These are phyloP conservation scores for Leucopternis melanops DNA, from an alignment of 2,113 vertebrate species.

Conservation along the genomic window DNA sequence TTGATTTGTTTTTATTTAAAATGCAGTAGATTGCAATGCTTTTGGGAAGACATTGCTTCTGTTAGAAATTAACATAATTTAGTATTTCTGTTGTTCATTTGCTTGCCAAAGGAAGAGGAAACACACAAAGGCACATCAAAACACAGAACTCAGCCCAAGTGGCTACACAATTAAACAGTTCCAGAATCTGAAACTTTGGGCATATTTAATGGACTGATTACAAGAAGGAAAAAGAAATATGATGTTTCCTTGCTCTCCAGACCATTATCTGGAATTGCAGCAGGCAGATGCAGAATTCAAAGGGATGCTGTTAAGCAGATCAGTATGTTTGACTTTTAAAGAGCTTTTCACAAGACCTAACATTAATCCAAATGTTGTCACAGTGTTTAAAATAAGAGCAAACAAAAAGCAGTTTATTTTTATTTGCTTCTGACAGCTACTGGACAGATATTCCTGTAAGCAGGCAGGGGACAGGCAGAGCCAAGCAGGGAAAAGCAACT, in stretches of 20 bases:
- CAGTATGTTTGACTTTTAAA: conserved; percentile 22
- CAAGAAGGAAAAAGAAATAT: not conserved
- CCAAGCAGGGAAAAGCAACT: not conserved
- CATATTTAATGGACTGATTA: not conserved
- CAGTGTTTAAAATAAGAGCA: not conserved
- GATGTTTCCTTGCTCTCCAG: not conserved
- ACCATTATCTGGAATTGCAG: conserved; percentile 8
- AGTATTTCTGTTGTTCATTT: not conserved
- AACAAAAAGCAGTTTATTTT: conserved; percentile 17
- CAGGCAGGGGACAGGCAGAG: not conserved
- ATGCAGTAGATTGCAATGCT: not conserved
- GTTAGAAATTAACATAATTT: conserved; percentile 1
- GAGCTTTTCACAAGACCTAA: conserved; percentile 24
- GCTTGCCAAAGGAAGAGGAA: conserved; percentile 13
- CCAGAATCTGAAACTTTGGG: not conserved
- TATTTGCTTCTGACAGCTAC: conserved; percentile 9
- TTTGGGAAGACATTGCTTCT: not conserved
- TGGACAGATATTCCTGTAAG: not conserved
- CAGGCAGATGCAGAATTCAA: conserved; percentile 14
- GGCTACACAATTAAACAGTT: not conserved
- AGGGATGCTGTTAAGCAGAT: conserved; percentile 26
- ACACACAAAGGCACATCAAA: not conserved
- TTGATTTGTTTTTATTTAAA: not conserved
- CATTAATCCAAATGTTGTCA: conserved; percentile 24
- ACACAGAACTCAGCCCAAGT: not conserved